A percentile compares a stretch with the other conserved stretches of the same genome.
phyloP scores from a whole-genome alignment of 2,797 vertebrate species.

The Sebastes trivittatus region DNA sequence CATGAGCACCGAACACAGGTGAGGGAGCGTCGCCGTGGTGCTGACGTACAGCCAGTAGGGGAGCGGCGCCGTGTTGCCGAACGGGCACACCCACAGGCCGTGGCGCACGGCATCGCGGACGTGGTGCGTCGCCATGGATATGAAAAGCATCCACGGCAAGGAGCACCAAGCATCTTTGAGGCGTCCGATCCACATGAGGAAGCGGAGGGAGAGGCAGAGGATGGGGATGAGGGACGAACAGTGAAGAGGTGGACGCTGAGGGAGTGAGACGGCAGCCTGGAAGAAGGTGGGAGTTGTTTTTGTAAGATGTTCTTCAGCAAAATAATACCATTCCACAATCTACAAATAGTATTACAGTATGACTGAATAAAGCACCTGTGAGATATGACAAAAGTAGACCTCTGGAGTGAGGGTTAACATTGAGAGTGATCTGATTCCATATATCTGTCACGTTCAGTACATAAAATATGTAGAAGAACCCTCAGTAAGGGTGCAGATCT shows the following conservation, averaged over 20 bases:
- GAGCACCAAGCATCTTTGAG: constrained; percentile 96
- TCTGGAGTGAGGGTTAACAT: no score
- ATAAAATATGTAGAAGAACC: no score
- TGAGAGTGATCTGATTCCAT: no score
- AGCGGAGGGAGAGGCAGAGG: constrained; percentile 88
- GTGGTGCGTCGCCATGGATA: constrained; percentile 95
- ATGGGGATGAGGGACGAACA: constrained; percentile 92
- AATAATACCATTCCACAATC: neutral
- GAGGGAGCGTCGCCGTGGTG: constrained; percentile 92
- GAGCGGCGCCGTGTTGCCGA: constrained; percentile 92
- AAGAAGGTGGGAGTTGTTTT: neutral
- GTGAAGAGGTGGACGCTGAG: constrained; percentile 91
- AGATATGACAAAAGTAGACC: no score
- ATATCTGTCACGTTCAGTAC: neutral
- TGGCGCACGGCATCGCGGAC: constrained; percentile 92
- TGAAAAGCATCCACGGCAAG: constrained; percentile 96
- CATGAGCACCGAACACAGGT: constrained; percentile 94
- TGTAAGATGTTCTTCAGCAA: neutral
- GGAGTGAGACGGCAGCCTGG: constrained; percentile 91
- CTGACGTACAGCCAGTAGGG: constrained; percentile 95
- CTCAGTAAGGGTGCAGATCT: constrained; percentile 8
- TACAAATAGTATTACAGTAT: neutral
- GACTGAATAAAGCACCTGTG: no score
- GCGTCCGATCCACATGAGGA: constrained; percentile 89
- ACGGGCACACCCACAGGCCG: constrained; percentile 94